Evolutionary conservation across 2,113 vertebrate genomes (phyloP).

Genomic region (Bostrychus sinensis): DNA sequence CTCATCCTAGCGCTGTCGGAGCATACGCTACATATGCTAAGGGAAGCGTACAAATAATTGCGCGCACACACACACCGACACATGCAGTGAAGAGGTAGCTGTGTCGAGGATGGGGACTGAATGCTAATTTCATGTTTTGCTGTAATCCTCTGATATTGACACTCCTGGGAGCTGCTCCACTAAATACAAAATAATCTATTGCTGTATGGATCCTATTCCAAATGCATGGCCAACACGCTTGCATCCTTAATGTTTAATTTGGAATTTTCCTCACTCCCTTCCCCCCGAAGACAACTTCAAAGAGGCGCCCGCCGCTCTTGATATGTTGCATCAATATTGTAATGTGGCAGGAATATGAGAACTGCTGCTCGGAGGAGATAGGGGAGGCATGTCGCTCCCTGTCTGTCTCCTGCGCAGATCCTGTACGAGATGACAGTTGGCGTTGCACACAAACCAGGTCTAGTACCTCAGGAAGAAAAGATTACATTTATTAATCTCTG

Average conservation of each 20-base stretch:
- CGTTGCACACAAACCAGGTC: slow-evolving; percentile 24
- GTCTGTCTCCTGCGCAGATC: slow-evolving; percentile 64
- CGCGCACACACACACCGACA: slow-evolving; percentile 23
- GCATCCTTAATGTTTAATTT: slow-evolving; percentile 84
- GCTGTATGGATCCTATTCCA: slow-evolving; percentile 82
- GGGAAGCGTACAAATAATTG: slow-evolving; percentile 66
- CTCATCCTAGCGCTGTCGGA: slow-evolving; percentile 52
- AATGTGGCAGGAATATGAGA: slow-evolving; percentile 80
- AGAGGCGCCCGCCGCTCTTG: slow-evolving; percentile 78
- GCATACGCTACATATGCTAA: slow-evolving; percentile 55
- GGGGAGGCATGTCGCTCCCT: slow-evolving; percentile 70
- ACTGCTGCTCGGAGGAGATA: slow-evolving; percentile 78
- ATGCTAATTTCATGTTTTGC: slow-evolving; percentile 86
- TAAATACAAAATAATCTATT: slow-evolving; percentile 85
- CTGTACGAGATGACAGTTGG: slow-evolving; percentile 59
- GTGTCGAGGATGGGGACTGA: slow-evolving; percentile 79
- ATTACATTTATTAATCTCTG: slow-evolving; percentile 37
- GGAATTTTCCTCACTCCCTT: slow-evolving; percentile 78
- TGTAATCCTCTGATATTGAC: slow-evolving; percentile 86
- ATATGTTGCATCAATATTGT: slow-evolving; percentile 84
- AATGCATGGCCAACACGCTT: slow-evolving; percentile 79
- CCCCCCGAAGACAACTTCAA: slow-evolving; percentile 83
- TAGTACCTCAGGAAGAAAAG: slow-evolving; percentile 41
- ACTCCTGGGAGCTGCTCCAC: slow-evolving; percentile 85
- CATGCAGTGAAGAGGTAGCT: slow-evolving; percentile 62